Conservation (phyloP, 2,113 vertebrate genomes). For the Percopsis transmontana region DNA sequence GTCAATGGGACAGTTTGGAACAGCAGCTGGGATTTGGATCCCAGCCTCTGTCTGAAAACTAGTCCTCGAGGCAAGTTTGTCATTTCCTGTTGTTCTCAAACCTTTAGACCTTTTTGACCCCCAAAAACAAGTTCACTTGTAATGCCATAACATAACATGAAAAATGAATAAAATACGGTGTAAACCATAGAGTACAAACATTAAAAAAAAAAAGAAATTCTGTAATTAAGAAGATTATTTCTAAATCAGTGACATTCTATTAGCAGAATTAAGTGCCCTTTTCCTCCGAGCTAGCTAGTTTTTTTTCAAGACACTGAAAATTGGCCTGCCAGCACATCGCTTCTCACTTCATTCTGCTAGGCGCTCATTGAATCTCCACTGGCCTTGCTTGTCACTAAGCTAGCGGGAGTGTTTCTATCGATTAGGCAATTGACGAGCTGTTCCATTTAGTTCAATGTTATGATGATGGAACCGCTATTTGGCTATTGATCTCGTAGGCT, state of each 20-base stretch:
- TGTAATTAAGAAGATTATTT: no score
- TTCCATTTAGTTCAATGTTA: constrained; percentile 20
- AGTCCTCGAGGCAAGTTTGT: no score
- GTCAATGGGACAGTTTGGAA: not conserved
- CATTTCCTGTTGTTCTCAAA: no score
- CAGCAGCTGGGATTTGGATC: not conserved
- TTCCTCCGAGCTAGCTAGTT: not conserved
- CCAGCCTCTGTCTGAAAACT: not conserved
- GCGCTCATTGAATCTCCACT: not conserved
- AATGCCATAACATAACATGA: no score
- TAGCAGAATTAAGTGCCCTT: not conserved
- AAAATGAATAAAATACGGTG: no score
- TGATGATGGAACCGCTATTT: constrained; percentile 37
- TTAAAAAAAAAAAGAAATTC: no score
- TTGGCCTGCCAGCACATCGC: constrained; percentile 7
- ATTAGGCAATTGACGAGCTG: constrained; percentile 37
- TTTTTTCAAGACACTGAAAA: constrained; percentile 3
- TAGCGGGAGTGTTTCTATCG: constrained; percentile 12
- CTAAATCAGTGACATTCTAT: no score
- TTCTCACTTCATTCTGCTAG: not conserved
- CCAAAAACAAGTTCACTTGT: no score
- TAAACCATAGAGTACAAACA: no score
- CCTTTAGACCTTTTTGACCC: no score
- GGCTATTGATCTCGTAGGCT: constrained; percentile 30
- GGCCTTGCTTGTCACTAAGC: constrained; percentile 12